A percentile compares a stretch with the other conserved stretches of the same genome.
Conservation (phyloP, 2,888 invertebrate species). For the Cephus pygmeus region DNA sequence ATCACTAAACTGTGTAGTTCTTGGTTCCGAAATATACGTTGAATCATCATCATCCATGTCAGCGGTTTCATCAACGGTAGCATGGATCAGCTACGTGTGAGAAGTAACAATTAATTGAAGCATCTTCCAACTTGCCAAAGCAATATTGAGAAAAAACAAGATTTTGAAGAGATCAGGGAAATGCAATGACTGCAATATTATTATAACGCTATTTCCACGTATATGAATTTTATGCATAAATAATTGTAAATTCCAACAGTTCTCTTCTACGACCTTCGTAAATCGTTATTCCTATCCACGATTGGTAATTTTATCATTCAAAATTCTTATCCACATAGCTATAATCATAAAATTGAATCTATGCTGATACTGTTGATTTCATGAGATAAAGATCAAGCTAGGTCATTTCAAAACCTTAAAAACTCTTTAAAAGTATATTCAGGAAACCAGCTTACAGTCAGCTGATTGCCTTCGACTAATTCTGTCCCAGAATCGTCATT, state of each 20-base stretch:
- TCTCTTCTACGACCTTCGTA: background rate
- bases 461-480: background rate
- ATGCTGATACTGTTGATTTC: background rate
- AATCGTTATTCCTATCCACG: background rate
- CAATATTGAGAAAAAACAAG: background rate
- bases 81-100: background rate
- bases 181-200: background rate
- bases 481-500: background rate
- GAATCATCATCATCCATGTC: background rate
- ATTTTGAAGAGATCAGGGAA: background rate
- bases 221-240: background rate
- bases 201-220: background rate
- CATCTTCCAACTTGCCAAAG: background rate
- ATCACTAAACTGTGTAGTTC: slow-evolving; percentile 15
- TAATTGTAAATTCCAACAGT: background rate
- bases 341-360: background rate
- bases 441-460: background rate
- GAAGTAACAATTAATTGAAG: background rate
- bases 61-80: background rate
- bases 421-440: background rate
- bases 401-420: background rate
- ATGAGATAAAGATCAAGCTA: background rate
- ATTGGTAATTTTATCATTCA: background rate
- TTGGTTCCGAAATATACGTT: slow-evolving; percentile 7
- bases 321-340: background rate